phyloP scores from a whole-genome alignment of 2,113 vertebrate species.

The Ammodytes marinus region DNA sequence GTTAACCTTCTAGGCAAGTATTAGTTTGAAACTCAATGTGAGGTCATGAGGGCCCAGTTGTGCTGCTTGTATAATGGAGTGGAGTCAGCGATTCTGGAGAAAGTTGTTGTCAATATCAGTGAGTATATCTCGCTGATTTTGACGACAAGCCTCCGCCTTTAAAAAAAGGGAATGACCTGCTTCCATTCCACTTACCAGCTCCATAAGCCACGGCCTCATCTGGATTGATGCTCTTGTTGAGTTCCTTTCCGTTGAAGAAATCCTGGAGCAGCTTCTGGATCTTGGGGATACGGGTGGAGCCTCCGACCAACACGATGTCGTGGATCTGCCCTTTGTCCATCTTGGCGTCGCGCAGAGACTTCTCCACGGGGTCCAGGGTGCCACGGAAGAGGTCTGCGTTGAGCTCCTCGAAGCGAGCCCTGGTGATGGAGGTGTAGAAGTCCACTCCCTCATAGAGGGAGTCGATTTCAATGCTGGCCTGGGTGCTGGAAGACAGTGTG shows the following conservation, averaged over 20 bases:
- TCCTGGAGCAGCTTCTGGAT: conserved; percentile 86
- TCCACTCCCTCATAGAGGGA: conserved; percentile 96
- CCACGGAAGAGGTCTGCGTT: conserved; percentile 88
- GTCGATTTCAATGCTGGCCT: conserved; percentile 89
- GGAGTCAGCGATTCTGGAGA: no score
- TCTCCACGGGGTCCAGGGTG: conserved; percentile 85
- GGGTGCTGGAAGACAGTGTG: conserved; percentile 87
- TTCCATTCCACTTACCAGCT: conserved; percentile 77
- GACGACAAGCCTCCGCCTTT: not conserved
- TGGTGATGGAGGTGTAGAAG: conserved; percentile 97
- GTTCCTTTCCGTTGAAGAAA: conserved; percentile 85
- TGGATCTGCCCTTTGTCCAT: conserved; percentile 84
- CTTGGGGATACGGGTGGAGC: conserved; percentile 85
- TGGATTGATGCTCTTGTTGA: conserved; percentile 84
- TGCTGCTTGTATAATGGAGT: not conserved
- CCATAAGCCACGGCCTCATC: conserved; percentile 86
- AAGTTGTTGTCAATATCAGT: no score
- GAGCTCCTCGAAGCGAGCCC: conserved; percentile 97
- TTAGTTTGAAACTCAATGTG: not conserved
- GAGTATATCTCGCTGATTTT: no score
- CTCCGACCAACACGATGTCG: conserved; percentile 82
- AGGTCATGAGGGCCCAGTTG: no score
- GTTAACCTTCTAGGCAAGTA: not conserved
- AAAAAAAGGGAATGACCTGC: not conserved
- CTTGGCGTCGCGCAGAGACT: conserved; percentile 84